Evolutionary conservation across 1,140 invertebrate species (phyloP), one percentile per base, ranked within the genome.

Genomic region (Grapholita molesta): DNA sequence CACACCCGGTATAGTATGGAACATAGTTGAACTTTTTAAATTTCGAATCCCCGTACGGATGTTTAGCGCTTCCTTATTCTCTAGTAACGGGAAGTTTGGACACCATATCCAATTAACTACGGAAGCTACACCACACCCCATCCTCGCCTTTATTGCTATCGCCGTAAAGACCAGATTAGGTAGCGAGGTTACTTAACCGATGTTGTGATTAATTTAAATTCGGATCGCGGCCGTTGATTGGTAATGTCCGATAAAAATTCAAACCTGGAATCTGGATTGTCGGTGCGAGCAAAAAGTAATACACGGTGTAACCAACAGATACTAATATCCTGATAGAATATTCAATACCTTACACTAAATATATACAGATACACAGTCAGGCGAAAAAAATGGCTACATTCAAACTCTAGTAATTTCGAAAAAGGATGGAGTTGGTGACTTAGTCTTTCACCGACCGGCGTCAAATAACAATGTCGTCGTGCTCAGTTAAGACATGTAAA

Each of bases 231-330:
- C 55, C 25, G 55, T 11, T 18, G 55, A 32, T 61, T 61, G 55
- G 55, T 61, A 61, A 61, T 61, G 30, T 61, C 55, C 55, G 55
- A 61, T 61, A 61, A 61, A 61, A 61, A 61, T 61, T 61, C 55
- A 9, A 32, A 61, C 55, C 4, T 21, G 25, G 30, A 30, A 9
- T 23, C 15, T 61, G 12, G 42, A 18, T 18, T n/a, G n/a, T 8
- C 15, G 28, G 24, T 30, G 12, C 12, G 42, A 18, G 12, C 11
- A 28, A n/a, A 21, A 32, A 61, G 12, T 61, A 30, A 30, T 1
- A 18, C 6, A 18, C n/a, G n/a, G n/a, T n/a, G n/a, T n/a, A n/a
- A n/a, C n/a, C n/a, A n/a, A n/a, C n/a, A n/a, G n/a, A n/a, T n/a
- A n/a, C n/a, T n/a, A n/a, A n/a, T n/a, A n/a, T n/a, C n/a, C n/a